Evolutionary conservation across 2,113 vertebrate genomes (phyloP).

Genomic region (Callocephalon fimbriatum): DNA sequence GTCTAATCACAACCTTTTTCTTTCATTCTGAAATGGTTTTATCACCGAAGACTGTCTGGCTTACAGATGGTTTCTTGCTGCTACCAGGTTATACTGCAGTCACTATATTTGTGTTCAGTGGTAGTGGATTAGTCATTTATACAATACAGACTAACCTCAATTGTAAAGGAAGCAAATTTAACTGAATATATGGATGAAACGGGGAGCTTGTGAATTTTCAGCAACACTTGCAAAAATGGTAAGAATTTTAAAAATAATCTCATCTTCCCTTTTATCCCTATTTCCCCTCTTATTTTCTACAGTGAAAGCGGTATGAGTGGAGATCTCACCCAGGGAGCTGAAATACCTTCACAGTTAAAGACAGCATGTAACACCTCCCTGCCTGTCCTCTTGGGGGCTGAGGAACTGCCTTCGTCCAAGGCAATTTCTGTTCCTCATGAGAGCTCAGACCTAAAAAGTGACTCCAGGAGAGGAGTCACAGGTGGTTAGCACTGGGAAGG

Average conservation of each 20-base stretch:
- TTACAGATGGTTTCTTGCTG: not conserved
- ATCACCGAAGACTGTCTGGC: not conserved
- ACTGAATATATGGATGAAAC: slow-evolving; percentile 22
- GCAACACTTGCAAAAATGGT: not conserved
- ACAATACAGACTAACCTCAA: slow-evolving; percentile 23
- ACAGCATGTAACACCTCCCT: not conserved
- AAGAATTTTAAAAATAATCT: not conserved
- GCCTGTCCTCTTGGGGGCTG: not conserved
- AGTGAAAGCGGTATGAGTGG: not conserved
- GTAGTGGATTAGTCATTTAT: slow-evolving; percentile 18
- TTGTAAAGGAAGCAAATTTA: slow-evolving; percentile 33
- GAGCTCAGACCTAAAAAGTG: not conserved
- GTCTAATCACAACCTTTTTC: not conserved
- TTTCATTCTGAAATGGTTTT: not conserved
- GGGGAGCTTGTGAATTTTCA: not conserved
- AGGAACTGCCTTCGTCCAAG: not conserved
- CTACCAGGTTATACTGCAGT: not conserved
- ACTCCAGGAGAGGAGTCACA: not conserved
- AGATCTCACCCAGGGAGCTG: not conserved
- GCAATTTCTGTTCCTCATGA: not conserved
- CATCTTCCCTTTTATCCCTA: not conserved
- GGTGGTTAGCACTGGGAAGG: not conserved
- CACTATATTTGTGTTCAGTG: not conserved
- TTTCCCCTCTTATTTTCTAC: not conserved
- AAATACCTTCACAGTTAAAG: not conserved